A percentile compares a stretch with the other conserved stretches of the same genome.
These are phyloP conservation scores for Podargus strigoides DNA, from an alignment of 2,797 vertebrate genomes.

Conservation along the genomic window DNA sequence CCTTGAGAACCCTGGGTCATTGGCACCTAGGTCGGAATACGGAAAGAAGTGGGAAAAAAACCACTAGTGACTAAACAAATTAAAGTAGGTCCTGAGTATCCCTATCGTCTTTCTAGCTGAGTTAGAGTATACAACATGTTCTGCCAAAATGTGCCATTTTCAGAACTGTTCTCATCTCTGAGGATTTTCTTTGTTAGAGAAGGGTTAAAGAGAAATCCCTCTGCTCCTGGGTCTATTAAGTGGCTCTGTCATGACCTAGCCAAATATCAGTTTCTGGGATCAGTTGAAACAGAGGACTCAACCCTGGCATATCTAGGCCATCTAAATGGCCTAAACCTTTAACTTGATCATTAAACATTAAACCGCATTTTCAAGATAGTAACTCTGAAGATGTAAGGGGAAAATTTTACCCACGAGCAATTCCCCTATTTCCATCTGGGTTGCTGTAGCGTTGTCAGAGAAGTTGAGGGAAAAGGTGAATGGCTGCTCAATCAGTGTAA, in stretches of 20 bases:
- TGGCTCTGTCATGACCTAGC: neutral
- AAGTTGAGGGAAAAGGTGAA: neutral
- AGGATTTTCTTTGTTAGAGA: neutral
- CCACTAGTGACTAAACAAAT: neutral
- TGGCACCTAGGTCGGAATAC: slow-evolving; percentile 69
- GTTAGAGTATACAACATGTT: neutral
- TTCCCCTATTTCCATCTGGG: neutral
- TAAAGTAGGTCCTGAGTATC: neutral
- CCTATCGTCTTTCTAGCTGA: neutral
- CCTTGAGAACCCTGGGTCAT: slow-evolving; percentile 81
- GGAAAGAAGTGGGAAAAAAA: neutral
- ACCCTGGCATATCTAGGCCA: neutral
- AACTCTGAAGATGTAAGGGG: neutral
- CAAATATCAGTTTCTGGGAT: neutral
- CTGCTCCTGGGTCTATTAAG: neutral
- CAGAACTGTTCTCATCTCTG: neutral
- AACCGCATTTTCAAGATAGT: neutral
- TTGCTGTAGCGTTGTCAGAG: neutral
- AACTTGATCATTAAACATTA: neutral
- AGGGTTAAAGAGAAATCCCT: neutral
- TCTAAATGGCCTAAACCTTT: neutral
- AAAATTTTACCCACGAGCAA: neutral
- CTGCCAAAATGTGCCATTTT: neutral
- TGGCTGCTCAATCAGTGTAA: neutral
- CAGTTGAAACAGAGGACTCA: neutral